Evolutionary conservation across 2,888 invertebrate species (phyloP).

Genomic region (Oconnorella tubifera): DNA sequence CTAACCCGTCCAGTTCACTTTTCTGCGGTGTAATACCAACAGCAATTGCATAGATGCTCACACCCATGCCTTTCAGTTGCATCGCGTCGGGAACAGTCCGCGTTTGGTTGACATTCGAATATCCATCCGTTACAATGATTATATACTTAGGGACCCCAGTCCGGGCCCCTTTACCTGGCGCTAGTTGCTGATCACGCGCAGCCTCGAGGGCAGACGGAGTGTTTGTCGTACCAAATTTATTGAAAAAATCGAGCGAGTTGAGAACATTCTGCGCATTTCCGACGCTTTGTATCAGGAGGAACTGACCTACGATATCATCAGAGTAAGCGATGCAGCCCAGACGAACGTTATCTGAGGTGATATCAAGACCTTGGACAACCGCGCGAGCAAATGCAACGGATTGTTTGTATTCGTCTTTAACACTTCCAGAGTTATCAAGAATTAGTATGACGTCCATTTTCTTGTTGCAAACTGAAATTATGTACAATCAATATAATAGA

Average conservation of each 20-base stretch:
- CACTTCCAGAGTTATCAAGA: slow-evolving; percentile 35
- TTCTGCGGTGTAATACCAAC: slow-evolving; percentile 10
- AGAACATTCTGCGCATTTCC: slow-evolving; percentile 35
- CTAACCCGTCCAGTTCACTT: slow-evolving; percentile 11
- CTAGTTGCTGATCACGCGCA: slow-evolving; percentile 12
- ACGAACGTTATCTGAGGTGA: slow-evolving; percentile 30
- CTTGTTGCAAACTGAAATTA: slow-evolving; percentile 28
- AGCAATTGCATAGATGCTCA: slow-evolving; percentile 13
- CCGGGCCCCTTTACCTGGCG: slow-evolving; percentile 18
- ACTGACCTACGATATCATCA: slow-evolving; percentile 32
- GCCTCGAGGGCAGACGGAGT: slow-evolving; percentile 41
- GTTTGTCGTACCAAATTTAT: slow-evolving; percentile 44
- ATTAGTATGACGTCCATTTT: slow-evolving; percentile 33
- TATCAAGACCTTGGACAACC: slow-evolving; percentile 31
- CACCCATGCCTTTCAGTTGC: slow-evolving; percentile 13
- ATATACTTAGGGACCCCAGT: slow-evolving; percentile 17
- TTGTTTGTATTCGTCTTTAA: slow-evolving; percentile 30
- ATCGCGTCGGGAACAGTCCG: slow-evolving; percentile 6
- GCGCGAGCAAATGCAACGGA: slow-evolving; percentile 28
- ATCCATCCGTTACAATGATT: slow-evolving; percentile 23
- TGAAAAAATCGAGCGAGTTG: slow-evolving; percentile 41
- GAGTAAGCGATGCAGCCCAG: slow-evolving; percentile 32
- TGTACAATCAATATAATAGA: not conserved
- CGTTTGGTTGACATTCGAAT: slow-evolving; percentile 14
- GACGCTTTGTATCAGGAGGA: slow-evolving; percentile 42